phyloP scores from a whole-genome alignment of 2,888 invertebrate species.

The Dolichopus griseipennis region DNA sequence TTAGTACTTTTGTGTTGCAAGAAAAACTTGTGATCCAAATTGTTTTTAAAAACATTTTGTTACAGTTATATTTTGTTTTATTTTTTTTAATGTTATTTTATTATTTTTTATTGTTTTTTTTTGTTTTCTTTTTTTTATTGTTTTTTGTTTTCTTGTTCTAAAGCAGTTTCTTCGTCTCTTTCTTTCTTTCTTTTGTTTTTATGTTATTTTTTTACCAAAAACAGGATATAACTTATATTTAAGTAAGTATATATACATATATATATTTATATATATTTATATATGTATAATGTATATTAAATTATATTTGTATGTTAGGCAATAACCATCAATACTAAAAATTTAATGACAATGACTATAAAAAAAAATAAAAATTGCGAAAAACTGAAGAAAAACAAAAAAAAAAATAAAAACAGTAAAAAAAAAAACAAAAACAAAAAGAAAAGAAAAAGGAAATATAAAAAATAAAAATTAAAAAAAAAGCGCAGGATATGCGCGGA shows the following conservation, averaged over 20 bases:
- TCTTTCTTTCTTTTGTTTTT: background rate
- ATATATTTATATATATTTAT: background rate
- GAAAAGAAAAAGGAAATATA: background rate
- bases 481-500: conserved; percentile 6
- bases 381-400: background rate
- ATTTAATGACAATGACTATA: conserved; percentile 6
- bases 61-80: background rate
- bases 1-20: conserved; percentile 2
- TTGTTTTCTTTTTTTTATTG: background rate
- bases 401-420: background rate
- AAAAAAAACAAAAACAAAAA: background rate
- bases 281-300: background rate
- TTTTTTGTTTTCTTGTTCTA: background rate
- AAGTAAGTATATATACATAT: background rate
- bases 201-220: background rate
- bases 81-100: too few species aligned
- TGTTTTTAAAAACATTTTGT: conserved; percentile 6
- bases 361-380: conserved; percentile 3
- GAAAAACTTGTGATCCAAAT: conserved; percentile 6
- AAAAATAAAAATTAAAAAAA: background rate
- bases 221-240: background rate
- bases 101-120: background rate
- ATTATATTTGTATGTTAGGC: conserved; percentile 5
- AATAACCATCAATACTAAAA: conserved; percentile 6
- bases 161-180: background rate